Conservation (phyloP, 2,888 invertebrate species). For the Helicoverpa assulta region DNA sequence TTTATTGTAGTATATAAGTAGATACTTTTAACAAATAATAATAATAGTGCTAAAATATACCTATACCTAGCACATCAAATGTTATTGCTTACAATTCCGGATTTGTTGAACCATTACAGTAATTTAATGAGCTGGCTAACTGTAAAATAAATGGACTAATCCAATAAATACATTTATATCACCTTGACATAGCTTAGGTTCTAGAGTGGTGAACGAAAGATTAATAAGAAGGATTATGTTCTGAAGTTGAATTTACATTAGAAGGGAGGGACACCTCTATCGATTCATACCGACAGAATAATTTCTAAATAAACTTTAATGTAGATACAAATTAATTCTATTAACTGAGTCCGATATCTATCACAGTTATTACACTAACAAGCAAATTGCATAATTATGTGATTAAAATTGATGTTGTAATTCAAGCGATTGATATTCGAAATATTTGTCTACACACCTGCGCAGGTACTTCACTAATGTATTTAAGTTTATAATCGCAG, state of each 20-base stretch:
- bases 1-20: not conserved
- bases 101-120: conserved; percentile 23
- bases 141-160: conserved; percentile 11
- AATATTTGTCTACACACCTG: conserved; percentile 45
- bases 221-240: too few relatives aligned
- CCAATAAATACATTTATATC: not conserved
- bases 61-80: not conserved
- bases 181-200: too few relatives aligned
- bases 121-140: conserved; percentile 27
- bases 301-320: not conserved
- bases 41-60: conserved; percentile 1
- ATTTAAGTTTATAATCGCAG: conserved; percentile 26
- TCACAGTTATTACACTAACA: conserved; percentile 3
- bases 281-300: not conserved
- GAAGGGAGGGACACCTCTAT: not conserved
- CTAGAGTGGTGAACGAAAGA: too few relatives aligned
- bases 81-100: conserved; percentile 29
- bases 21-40: not conserved
- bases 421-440: conserved; percentile 14
- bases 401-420: conserved; percentile 16
- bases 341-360: not conserved
- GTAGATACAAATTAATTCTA: too few relatives aligned
- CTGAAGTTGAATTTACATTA: not conserved
- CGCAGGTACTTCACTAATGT: conserved; percentile 32
- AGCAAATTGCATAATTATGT: conserved; percentile 12